phyloP scores from a whole-genome alignment of 1,140 invertebrate genomes.

The Tetranychus cinnabarinus region DNA sequence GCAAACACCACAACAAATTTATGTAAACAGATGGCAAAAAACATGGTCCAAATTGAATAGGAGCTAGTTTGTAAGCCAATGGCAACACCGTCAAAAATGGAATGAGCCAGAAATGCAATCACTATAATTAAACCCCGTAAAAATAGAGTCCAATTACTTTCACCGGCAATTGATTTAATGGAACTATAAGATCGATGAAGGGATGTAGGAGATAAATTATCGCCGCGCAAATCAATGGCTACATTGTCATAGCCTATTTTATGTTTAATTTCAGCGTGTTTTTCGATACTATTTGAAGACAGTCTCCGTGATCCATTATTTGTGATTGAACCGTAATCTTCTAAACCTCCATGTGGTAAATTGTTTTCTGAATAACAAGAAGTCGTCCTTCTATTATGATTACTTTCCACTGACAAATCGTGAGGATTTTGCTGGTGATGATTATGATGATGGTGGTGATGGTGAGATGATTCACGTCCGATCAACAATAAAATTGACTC shows the following conservation, averaged over 20 bases:
- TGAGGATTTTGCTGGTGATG: neutral
- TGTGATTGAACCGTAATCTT: neutral
- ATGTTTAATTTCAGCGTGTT: no score
- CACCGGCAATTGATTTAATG: no score
- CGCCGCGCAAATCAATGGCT: no score
- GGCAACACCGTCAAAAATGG: conserved; percentile 67
- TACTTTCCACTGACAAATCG: neutral
- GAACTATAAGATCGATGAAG: no score
- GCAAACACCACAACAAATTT: neutral
- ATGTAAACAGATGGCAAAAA: conserved; percentile 62
- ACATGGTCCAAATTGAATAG: conserved; percentile 45
- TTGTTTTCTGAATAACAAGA: no score
- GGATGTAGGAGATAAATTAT: no score
- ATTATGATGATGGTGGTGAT: neutral
- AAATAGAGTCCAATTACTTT: neutral
- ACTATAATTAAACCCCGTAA: conserved; percentile 11
- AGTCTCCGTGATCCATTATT: no score
- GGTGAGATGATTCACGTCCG: neutral
- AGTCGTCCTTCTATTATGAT: no score
- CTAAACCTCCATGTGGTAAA: no score
- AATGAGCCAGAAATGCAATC: conserved; percentile 57
- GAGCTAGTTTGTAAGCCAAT: conserved; percentile 41
- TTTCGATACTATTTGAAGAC: no score
- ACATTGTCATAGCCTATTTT: no score
- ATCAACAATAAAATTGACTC: conserved; percentile 23